Base-by-base conservation (phyloP, 2,113 vertebrate species). In the Mirounga angustirostris region DNA sequence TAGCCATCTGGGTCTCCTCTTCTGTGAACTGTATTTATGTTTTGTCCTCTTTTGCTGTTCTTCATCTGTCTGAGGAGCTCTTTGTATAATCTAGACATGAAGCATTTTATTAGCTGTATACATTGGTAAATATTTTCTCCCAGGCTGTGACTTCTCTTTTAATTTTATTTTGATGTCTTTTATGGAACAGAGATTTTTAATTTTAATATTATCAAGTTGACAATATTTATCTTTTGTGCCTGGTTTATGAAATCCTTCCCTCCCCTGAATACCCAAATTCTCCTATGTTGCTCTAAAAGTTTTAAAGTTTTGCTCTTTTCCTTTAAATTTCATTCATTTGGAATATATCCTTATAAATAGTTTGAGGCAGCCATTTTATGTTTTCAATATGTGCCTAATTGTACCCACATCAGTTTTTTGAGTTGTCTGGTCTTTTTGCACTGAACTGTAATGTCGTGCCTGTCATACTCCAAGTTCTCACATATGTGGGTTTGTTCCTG, bases 161-260 rank as follows among this genome's bases (percentile, higher is more conserved):
- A 88, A 63, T 63, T 81, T 86, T 95, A 69, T 80, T 81, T 74
- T 88, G n/a, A 30, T 33, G 13, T 89, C 65, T 74, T 73, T 82
- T 73, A 82, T 10, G 10, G 4, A 81, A 88, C 16, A 46, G 30
- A 12, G 1, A 50, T 82, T 54, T 73, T 63, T 36, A 33, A 69
- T 63, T 63, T 87, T 88, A 82, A 92, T 86, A 26, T 91, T 56
- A 22, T 43, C 89, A 81, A 40, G 15, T 67, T 33, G 13, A 56
- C 46, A 79, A 36, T 91, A 40, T 69, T 91, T 81, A 81, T 50
- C 16, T 67, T 56, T 67, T 54, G 33, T 24, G 8, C 54, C n/a
- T 63, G 21, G 28, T 26, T 87, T 81, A 92, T 73, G 43, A 73
- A 87, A 54, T 21, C 13, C 22, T 80, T 87, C 30, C n/a, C 18